Evolutionary conservation across 2,113 vertebrate species (phyloP), one percentile per base, ranked within the genome.

Genomic region (Corythornis madagascariensis): DNA sequence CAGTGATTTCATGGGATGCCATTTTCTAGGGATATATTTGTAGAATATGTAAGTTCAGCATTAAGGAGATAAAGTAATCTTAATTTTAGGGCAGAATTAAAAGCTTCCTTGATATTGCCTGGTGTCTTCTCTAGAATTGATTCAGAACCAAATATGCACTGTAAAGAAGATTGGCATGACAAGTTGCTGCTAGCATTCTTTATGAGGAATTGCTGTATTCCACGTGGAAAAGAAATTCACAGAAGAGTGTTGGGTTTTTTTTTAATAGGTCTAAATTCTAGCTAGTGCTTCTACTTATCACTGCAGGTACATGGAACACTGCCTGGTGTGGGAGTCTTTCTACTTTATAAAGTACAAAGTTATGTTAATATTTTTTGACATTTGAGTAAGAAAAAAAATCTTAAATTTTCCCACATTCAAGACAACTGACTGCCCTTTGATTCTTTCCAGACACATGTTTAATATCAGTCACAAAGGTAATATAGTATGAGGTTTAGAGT

Each of bases 291-390:
- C 83, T 84, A 80, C 94, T 95, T 96, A 47, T 67, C 57, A 31
- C 70, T 90, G 78, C 42, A 80, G 96, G 96, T 97, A 96, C 81
- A 65, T 95, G 96, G 94, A 97, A 96, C 78, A 70, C 82, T 97
- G 96, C 92, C 94, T 92, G n/a, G 52, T 90, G 91, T 89, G 33
- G 76, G 86, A 92, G 42, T 64, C 64, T 86, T 95, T 96, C 76
- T 88, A 71, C 88, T 94, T 95, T 83, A 97, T 92, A 80, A 88
- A 80, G 88, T 81, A 88, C 67, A 79, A 86, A 86, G 90, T 88
- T 93, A 92, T 59, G 13, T 91, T 94, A 97, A 97, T 96, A 64
- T 86, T 93, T 95, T 94, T 94, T 92, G 95, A 96, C 76, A 86
- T 83, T 92, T 77, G 60, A 91, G 48, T 47, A 79, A 94, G 84